Base-by-base conservation (phyloP, 1,140 invertebrate species). In the Harlomillsia oculata region DNA sequence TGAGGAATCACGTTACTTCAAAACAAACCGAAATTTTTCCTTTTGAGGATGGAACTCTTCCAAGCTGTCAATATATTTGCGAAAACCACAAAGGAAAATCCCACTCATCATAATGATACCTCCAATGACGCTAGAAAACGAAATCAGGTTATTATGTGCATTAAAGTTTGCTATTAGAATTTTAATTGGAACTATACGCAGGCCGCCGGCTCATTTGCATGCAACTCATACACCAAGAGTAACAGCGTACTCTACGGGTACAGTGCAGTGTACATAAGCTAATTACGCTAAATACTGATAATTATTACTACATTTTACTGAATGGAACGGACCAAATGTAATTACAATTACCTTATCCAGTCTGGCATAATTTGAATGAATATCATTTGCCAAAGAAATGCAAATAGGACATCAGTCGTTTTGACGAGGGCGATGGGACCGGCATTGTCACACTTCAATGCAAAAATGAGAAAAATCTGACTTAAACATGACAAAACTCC, bases 401-500 rank as follows among this genome's bases (percentile, higher is more conserved):
- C 63, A 49, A 61, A 64, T 4, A 64, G 13, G 16, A 64, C 63
- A 43, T 64, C 63, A n/a, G 51, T 56, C 0, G 59, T 57, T 50
- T 64, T 64, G 16, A 64, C 63, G 5, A 64, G 51, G 14, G 59
- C 53, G 11, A 64, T 59, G 11, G 62, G 62, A 4, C 62, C 62
- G 25, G 44, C 48, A 37, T 45, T 56, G 20, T 64, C 63, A 49
- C 59, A 61, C 34, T 64, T 61, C 9, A 64, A 39, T 11, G 63
- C 63, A 59, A 60, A 64, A 51, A 64, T 64, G 6, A 64, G 48
- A 36, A 64, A 61, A 55, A 64, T 56, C 44, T 64, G 63, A 56
- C 52, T 55, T 8, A 25, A 40, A 30, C 63, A 64, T 3, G 59
- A 59, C 0, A 64, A 32, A 8, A 64, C 14, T 11, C 63, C 63